Evolutionary conservation across 2,113 vertebrate genomes (phyloP).

Genomic region (Phylloscopus trochilus): DNA sequence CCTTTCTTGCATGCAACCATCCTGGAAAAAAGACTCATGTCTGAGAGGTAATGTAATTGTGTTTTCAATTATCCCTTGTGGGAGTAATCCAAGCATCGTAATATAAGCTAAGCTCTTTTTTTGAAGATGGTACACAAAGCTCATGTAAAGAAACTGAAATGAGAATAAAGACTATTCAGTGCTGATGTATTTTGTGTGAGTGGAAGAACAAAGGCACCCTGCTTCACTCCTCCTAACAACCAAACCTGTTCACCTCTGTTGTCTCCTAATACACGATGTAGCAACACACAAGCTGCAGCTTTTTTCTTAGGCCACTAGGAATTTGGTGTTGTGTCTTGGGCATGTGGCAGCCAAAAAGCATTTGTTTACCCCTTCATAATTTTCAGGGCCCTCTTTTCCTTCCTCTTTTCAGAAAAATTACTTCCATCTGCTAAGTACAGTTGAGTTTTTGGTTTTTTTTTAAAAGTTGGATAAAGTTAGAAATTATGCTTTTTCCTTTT

Average conservation of each 20-base stretch:
- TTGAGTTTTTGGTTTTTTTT: too few relatives aligned
- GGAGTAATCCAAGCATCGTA: not conserved
- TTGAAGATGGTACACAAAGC: not conserved
- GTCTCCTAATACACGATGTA: not conserved
- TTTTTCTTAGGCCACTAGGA: not conserved
- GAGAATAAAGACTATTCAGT: not conserved
- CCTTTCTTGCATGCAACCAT: not conserved
- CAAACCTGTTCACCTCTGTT: not conserved
- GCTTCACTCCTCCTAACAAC: not conserved
- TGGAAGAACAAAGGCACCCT: not conserved
- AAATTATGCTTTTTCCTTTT: not conserved
- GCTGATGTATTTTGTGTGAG: not conserved
- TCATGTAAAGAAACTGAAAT: not conserved
- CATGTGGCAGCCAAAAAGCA: not conserved
- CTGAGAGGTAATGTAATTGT: not conserved
- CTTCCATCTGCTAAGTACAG: conserved; percentile 4
- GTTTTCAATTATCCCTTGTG: conserved; percentile 7
- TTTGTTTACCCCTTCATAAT: not conserved
- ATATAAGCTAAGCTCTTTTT: not conserved
- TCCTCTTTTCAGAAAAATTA: not conserved
- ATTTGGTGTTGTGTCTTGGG: not conserved
- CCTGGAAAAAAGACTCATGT: not conserved
- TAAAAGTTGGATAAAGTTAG: not conserved
- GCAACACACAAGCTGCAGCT: not conserved
- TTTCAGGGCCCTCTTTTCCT: not conserved